Percentiles rank a stretch among this genome's conserved stretches.
Evolutionary conservation across 2,113 vertebrate species (phyloP).

Genomic region (Excalfactoria chinensis): DNA sequence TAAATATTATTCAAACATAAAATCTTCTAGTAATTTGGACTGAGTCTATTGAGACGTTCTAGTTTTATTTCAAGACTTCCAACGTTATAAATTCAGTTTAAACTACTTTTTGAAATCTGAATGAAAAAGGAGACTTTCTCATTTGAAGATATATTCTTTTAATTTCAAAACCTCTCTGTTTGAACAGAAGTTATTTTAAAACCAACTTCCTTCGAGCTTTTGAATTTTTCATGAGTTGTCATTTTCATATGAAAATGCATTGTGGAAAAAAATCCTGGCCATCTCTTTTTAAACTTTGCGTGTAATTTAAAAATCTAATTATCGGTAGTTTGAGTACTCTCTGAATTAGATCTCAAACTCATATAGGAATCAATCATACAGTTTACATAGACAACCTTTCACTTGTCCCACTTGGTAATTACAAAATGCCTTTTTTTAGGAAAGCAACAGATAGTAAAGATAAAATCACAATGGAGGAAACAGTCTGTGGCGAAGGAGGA

Average conservation of each 20-base stretch:
- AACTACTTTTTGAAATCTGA: background rate
- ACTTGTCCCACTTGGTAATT: slow-evolving; percentile 1
- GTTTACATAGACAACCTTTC: background rate
- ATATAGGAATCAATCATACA: background rate
- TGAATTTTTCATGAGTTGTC: background rate
- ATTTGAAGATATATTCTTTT: background rate
- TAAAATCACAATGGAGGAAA: background rate
- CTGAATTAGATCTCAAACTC: background rate
- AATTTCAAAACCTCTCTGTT: background rate
- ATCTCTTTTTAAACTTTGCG: background rate
- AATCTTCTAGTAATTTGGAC: slow-evolving; percentile 20
- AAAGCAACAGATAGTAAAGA: background rate
- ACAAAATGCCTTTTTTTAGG: background rate
- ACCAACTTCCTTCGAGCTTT: background rate
- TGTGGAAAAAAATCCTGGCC: background rate
- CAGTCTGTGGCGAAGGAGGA: background rate
- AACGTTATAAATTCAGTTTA: slow-evolving; percentile 16
- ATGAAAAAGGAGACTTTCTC: slow-evolving; percentile 1
- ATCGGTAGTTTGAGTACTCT: background rate
- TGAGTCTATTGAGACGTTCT: slow-evolving; percentile 7
- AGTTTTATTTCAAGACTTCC: slow-evolving; percentile 21
- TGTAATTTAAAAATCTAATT: background rate
- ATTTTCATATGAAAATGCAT: background rate
- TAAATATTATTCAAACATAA: slow-evolving; percentile 40
- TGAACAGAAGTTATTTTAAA: background rate